Percentiles rank a stretch among this genome's conserved stretches.
Conservation (phyloP, 2,113 vertebrate species). For the Chunga burmeisteri region DNA sequence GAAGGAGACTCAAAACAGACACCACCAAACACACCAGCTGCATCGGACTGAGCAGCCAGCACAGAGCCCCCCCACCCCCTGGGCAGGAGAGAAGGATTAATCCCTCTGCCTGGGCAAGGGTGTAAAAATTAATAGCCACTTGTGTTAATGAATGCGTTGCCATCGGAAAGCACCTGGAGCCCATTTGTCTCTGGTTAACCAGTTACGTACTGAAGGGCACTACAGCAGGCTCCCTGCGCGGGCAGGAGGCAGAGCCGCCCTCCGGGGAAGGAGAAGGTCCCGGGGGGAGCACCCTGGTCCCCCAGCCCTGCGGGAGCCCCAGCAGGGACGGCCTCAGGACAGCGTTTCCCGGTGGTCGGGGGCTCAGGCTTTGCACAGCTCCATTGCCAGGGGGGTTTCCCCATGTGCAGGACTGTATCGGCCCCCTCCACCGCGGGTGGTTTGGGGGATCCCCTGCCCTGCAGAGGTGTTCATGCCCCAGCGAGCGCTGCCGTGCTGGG, state of each 20-base stretch:
- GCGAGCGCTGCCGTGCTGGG: accelerated
- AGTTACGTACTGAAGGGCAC: neutral
- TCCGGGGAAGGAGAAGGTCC: neutral
- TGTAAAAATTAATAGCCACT: neutral
- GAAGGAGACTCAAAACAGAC: neutral
- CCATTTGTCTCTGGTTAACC: neutral
- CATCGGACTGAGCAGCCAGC: neutral
- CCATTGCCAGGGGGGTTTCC: neutral
- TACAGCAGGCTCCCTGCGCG: neutral
- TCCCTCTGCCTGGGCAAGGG: accelerated
- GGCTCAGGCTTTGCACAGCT: neutral
- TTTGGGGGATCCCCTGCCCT: neutral
- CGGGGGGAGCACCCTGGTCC: neutral
- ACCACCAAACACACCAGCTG: neutral
- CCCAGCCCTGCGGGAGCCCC: neutral
- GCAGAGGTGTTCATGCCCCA: accelerated
- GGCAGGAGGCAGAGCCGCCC: neutral
- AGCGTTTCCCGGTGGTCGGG: accelerated
- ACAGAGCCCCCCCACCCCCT: neutral
- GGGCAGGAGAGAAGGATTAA: neutral
- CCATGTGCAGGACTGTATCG: accelerated
- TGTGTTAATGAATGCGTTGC: neutral
- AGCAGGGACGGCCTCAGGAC: neutral
- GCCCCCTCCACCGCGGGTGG: too few relatives aligned
- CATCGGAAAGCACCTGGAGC: neutral